Percentiles rank a stretch among this genome's conserved stretches.
phyloP scores from a whole-genome alignment of 1,140 invertebrate genomes.

The Drosophila sproati region DNA sequence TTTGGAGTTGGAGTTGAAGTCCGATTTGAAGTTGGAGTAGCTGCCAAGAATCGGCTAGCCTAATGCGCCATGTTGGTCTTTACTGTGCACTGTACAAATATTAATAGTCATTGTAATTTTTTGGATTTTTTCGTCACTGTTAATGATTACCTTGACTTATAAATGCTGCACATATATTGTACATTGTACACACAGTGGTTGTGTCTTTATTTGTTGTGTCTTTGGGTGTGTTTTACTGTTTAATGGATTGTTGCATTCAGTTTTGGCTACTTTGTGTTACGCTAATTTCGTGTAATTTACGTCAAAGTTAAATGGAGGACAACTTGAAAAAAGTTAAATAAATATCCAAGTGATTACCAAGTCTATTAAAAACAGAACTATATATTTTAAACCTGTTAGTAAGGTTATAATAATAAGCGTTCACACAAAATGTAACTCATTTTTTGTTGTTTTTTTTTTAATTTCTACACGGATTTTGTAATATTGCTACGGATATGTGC shows the following conservation, averaged over 20 bases:
- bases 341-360: neutral
- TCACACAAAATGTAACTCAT: neutral
- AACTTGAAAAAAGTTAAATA: neutral
- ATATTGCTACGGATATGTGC: neutral
- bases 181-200: slow-evolving; percentile 5
- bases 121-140: slow-evolving; percentile 52
- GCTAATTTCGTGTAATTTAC: slow-evolving; percentile 27
- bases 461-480: neutral
- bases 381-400: neutral
- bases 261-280: slow-evolving; percentile 46
- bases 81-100: slow-evolving; percentile 46
- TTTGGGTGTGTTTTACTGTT: slow-evolving; percentile 38
- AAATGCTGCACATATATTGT: slow-evolving; percentile 47
- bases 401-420: neutral
- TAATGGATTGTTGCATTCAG: slow-evolving; percentile 46
- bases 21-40: slow-evolving; percentile 23
- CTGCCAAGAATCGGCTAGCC: slow-evolving; percentile 57
- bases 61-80: slow-evolving; percentile 51
- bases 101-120: slow-evolving; percentile 74
- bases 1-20: slow-evolving; percentile 33
- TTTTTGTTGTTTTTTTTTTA: too few relatives aligned
- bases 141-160: slow-evolving; percentile 80
- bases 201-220: slow-evolving; percentile 22
- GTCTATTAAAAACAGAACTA: slow-evolving; percentile 1
- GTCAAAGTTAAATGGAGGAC: slow-evolving; percentile 13